Evolutionary conservation across 2,888 invertebrate genomes (phyloP), one percentile per base, ranked within the genome.

Genomic region (Pogonocherus hispidulus): DNA sequence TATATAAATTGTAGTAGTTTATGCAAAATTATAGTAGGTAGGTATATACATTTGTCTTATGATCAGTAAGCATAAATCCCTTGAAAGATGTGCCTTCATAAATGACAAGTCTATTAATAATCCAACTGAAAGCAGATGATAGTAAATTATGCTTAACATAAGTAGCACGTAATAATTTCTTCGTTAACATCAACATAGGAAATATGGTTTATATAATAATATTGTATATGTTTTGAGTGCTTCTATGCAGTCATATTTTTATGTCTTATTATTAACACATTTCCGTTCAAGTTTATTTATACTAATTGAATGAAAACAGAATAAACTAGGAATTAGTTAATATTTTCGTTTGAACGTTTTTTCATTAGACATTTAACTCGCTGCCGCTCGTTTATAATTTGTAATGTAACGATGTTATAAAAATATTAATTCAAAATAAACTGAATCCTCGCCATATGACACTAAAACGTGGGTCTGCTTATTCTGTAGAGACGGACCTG

Each of bases 351-450:
- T 70, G 62, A 65, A 60, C 63, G 60, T 64, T 66, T 70, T 70
- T 70, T 67, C 60, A 52, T 44, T 60, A 49, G 32, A 35, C 66
- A 71, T 77, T 73, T 71, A 74, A 76, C 72, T 68, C 57, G 72
- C 73, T 74, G 69, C 69, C 68, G 60, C 52, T 51, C 62, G 65
- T 69, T 72, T 65, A 68, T 69, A 59, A 65, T 57, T 67, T 64
- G 52, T 49, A 67, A 69, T 66, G 69, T 65, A 62, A 70, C 71
- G 73, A 72, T 74, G 75, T 72, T 78, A 73, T 78, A 77, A 79
- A 79, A 79, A 78, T 79, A 78, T 76, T 74, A 77, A 76, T 76
- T 72, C 68, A 79, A 80, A 80, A 79, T 79, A 80, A 80, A 80
- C 79, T 72, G 67, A 51, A 57, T 67, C 59, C 66, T 67, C 63